Evolutionary conservation across 1,140 invertebrate genomes (phyloP), one percentile per base, ranked within the genome.

Genomic region (Papilio xuthus): DNA sequence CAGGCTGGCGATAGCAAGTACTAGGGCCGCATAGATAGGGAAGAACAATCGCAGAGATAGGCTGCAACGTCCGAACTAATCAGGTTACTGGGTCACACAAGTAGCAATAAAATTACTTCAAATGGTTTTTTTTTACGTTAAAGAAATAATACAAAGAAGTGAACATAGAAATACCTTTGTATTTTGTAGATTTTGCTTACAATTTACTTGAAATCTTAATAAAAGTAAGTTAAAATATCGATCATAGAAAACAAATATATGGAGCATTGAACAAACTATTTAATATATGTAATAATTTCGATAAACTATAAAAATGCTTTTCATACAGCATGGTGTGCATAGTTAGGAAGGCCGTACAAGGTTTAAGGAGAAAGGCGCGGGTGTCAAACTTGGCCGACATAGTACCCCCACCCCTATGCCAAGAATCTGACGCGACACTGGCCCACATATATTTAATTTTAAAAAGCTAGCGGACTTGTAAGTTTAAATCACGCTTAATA

Each of bases 371-470:
- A 73, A 73, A 73, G 71, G 71, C 41, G 10, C 71, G 71, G n/a
- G 37, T 42, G 71, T 47, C 70, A 72, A 72, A 50, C 42, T 73
- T 73, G 71, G 20, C 71, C 71, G 32, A 72, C 7, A 72, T 72
- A 10, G 32, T 47, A n/a, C 32, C 69, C 37, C 69, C 63, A 12
- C 26, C 53, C 53, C 10, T 26, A 12, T n/a, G 9, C 53, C 9
- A 9, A 26, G 7, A 20, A 32, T 67, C 60, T 42, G 26, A 26
- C 56, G 18, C 23, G 56, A 60, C 56, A 60, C 23, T 26, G 56
- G 23, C 56, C 56, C 18, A 60, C 9, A 60, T 67, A 60, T 67
- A 12, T 67, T 60, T 26, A 26, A 20, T 26, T 60, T 67, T 67
- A 4, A 28, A 67, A 28, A 26, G 23, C 23, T 13, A 12, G 20